Base-by-base conservation (phyloP, 2,797 vertebrate species). In the Acanthiza pusilla region DNA sequence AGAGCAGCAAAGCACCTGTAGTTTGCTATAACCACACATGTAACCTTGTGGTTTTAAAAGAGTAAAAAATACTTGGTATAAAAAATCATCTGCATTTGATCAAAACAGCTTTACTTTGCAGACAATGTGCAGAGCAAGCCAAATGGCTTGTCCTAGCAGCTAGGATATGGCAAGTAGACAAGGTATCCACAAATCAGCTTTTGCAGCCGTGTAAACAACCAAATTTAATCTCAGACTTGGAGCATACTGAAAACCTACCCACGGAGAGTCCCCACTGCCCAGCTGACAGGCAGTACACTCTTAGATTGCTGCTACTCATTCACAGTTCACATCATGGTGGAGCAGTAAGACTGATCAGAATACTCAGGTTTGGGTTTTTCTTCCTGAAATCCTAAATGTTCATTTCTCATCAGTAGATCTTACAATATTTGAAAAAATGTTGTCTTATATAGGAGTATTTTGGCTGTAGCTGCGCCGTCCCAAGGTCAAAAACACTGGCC, bases 261-360 rank as follows among this genome's bases (percentile, higher is more conserved):
- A 55, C 0, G 0, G 48, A 87, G 60, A 42, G 7, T 30, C 62
- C 60, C 25, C 6, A 17, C 13, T 75, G 58, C 70, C 77, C 61
- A 82, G n/a, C 19, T 93, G 73, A 70, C 42, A 73, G 85, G 23
- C 26, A 55, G 36, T 5, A 42, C 5, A 10, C 14, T 45, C 72
- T 73, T 25, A 77, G 20, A 23, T 20, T 38, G 51, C 36, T 76
- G 36, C 34, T 55, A 25, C 15, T 78, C 50, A 42, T 1, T 78
- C 2, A 0, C 15, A 5, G 32, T 18, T 76, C 40, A 6, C 13
- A 16, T 16, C 2, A 0, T 50, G 8, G 58, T 27, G 19, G 21
- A 71, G 11, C 13, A 76, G 20, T 13, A 66, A 45, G 19, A 53
- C 10, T 25, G 51, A 11, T 14, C 23, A 42, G 32, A 83, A 70